These are phyloP conservation scores for Sylvilagus floridanus DNA, from an alignment of 2,797 vertebrate species.

Conservation along the genomic window DNA sequence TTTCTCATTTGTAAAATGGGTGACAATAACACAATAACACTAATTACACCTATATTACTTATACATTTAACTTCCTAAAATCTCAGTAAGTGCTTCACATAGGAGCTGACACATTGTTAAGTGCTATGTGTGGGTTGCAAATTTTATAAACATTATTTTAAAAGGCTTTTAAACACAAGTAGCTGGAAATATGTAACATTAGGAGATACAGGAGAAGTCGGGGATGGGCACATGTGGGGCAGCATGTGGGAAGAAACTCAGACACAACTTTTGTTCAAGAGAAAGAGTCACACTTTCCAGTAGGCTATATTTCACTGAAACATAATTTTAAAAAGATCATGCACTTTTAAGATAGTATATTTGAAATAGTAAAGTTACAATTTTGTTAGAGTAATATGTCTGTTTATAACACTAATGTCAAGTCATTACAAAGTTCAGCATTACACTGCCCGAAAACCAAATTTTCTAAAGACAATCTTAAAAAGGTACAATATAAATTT, in stretches of 20 bases:
- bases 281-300: neutral
- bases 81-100: neutral
- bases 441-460: neutral
- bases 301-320: neutral
- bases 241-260: neutral
- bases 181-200: too few relatives aligned
- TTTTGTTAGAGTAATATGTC: neutral
- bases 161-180: neutral
- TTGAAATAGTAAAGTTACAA: neutral
- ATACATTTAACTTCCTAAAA: neutral
- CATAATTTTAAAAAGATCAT: slow-evolving; percentile 39
- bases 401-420: slow-evolving; percentile 5
- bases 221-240: neutral
- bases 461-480: slow-evolving; percentile 47
- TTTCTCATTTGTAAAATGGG: slow-evolving; percentile 24
- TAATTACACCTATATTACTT: neutral
- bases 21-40: neutral
- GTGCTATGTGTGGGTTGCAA: neutral
- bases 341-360: neutral
- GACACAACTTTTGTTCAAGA: neutral
- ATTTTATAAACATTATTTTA: neutral
- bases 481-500: neutral
- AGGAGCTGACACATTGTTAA: neutral
- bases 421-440: neutral
- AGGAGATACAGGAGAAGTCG: neutral